Percentiles rank a stretch among this genome's conserved stretches.
Evolutionary conservation across 2,113 vertebrate genomes (phyloP).

Genomic region (Salvelinus namaycush): DNA sequence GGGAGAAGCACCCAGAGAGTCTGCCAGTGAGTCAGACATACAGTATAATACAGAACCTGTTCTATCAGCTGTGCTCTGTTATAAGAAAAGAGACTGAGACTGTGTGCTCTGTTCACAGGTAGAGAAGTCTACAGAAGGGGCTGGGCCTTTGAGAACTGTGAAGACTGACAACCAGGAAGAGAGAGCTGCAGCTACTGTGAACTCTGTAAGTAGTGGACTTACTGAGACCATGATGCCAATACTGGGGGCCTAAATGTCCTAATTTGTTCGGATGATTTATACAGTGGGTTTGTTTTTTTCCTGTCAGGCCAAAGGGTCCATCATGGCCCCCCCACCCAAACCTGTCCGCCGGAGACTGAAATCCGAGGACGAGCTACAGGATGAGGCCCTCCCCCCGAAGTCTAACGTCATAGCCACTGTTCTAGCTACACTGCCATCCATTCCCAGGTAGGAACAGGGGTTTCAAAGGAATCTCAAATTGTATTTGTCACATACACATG

Average conservation of each 20-base stretch:
- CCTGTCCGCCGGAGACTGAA: conserved; percentile 94
- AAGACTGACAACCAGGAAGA: conserved; percentile 93
- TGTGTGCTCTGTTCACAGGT: conserved; percentile 59
- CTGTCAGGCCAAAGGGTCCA: conserved; percentile 85
- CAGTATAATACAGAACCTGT: not conserved
- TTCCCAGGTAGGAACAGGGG: conserved; percentile 82
- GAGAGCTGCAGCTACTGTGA: conserved; percentile 79
- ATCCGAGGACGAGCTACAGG: conserved; percentile 95
- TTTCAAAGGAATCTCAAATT: too few relatives aligned
- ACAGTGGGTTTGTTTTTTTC: not conserved
- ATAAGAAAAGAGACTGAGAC: not conserved
- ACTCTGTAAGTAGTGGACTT: conserved; percentile 74
- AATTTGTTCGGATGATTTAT: too few relatives aligned
- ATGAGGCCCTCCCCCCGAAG: conserved; percentile 88
- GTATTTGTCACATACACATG: too few relatives aligned
- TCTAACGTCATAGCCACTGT: conserved; percentile 84
- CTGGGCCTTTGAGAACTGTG: conserved; percentile 82
- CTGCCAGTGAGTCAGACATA: conserved; percentile 76
- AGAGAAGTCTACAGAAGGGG: conserved; percentile 85
- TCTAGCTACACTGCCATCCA: conserved; percentile 90
- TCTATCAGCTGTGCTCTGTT: not conserved
- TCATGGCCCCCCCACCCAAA: conserved; percentile 92
- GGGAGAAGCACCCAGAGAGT: conserved; percentile 82
- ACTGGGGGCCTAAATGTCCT: not conserved
- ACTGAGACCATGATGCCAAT: not conserved